Percentiles rank a stretch among this genome's conserved stretches.
These are phyloP conservation scores for Ophion costatus DNA, from an alignment of 2,888 invertebrate species.

Conservation along the genomic window DNA sequence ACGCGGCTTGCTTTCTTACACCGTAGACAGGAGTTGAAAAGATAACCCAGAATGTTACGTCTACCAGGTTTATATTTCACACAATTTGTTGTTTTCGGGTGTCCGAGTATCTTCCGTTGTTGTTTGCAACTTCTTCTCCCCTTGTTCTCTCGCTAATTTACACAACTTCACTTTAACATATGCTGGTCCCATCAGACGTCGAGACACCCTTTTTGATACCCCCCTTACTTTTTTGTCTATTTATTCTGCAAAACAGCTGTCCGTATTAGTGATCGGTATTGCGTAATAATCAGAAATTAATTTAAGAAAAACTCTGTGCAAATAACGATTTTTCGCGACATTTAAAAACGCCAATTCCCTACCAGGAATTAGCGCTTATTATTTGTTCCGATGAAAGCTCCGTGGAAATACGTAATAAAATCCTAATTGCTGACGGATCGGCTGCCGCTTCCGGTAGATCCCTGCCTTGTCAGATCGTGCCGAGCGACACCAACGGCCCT, in stretches of 20 bases:
- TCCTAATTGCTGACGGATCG: slow-evolving; percentile 78
- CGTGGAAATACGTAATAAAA: background rate
- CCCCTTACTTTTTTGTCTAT: background rate
- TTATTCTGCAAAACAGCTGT: background rate
- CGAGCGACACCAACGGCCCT: slow-evolving; percentile 68
- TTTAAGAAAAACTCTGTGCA: background rate
- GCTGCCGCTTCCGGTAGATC: slow-evolving; percentile 76
- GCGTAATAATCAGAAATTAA: background rate
- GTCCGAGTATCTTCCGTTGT: no score
- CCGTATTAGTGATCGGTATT: background rate
- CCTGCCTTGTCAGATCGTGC: slow-evolving; percentile 65
- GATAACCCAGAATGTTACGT: no score
- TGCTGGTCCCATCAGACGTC: slow-evolving; percentile 58
- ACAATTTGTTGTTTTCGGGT: background rate
- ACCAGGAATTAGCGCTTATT: background rate
- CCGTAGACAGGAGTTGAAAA: no score
- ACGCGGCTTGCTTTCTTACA: no score
- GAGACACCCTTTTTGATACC: slow-evolving; percentile 18
- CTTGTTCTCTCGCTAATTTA: background rate
- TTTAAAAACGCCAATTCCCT: background rate
- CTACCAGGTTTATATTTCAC: no score
- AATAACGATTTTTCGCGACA: background rate
- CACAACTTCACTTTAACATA: slow-evolving; percentile 18
- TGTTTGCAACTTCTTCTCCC: background rate
- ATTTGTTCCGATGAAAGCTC: background rate